Evolutionary conservation across 2,797 vertebrate species (phyloP), one percentile per base, ranked within the genome.

Genomic region (Gambelia wislizenii): DNA sequence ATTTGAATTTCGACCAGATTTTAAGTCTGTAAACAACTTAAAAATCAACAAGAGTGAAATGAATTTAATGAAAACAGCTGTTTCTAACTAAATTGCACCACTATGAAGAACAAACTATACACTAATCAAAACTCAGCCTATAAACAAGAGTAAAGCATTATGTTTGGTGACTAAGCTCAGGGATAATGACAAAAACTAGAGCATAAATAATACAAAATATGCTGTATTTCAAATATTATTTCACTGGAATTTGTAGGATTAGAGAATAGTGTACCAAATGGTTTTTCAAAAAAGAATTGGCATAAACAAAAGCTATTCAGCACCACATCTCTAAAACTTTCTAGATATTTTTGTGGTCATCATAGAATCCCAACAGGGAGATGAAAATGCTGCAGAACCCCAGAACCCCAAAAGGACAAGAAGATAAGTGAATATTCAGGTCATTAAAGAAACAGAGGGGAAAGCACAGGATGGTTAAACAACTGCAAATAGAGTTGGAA

Each of bases 31-130:
- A 20, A 86, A 52, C 47, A 89, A 82, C 70, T 64, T 89, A 80
- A 85, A 85, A 81, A 85, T 74, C n/a, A 89, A 78, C 77, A 79
- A 88, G 1, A 39, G 10, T 89, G 39, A 76, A 89, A 92, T 80
- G 75, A n/a, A 27, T 69, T 83, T 61, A 49, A 36, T 72, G n/a
- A 84, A 82, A 84, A 82, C 80, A 8, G n/a, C 25, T 12, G 36
- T 67, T 84, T 67, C 84, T 42, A 90, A 89, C 42, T 42, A 83
- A 69, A 54, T 33, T 89, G 20, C 2, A 79, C 22, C 8, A 72
- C 42, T 27, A 87, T 79, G 30, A 89, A 72, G 39, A 76, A 84
- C 44, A 76, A 75, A 20, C 3, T 10, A 72, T n/a, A 64, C 36
- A 72, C 36, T 64, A 61, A 75, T 91, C 83, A 7, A 36, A 44